A percentile compares a stretch with the other conserved stretches of the same genome.
Evolutionary conservation across 2,888 invertebrate genomes (phyloP).

Genomic region (Pyralis farinalis): DNA sequence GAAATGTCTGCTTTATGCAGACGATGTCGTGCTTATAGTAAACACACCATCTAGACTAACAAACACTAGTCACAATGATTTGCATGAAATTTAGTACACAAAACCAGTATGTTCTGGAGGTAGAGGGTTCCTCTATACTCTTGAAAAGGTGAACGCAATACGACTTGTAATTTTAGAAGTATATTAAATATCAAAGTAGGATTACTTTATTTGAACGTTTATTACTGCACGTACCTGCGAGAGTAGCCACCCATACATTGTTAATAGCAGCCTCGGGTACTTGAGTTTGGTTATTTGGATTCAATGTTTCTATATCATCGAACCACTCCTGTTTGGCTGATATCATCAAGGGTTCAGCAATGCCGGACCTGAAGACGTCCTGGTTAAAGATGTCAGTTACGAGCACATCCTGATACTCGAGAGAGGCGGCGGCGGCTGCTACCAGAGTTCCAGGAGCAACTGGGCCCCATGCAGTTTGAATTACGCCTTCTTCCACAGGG

Average conservation of each 20-base stretch:
- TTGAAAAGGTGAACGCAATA: too few relatives aligned
- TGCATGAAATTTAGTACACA: too few relatives aligned
- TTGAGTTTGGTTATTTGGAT: conserved; percentile 25
- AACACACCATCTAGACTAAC: too few relatives aligned
- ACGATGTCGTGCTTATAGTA: too few relatives aligned
- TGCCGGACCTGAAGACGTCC: conserved; percentile 56
- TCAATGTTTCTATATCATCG: conserved; percentile 51
- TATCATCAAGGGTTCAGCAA: conserved; percentile 57
- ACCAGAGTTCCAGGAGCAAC: conserved; percentile 81
- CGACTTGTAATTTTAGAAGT: too few relatives aligned
- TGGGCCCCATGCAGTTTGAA: conserved; percentile 83
- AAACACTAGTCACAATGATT: too few relatives aligned
- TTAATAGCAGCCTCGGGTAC: conserved; percentile 58
- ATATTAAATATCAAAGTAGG: too few relatives aligned
- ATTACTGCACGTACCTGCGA: conserved; percentile 64
- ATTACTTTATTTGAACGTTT: too few relatives aligned
- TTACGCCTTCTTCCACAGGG: conserved; percentile 84
- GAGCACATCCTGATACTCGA: conserved; percentile 80
- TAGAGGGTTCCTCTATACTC: too few relatives aligned
- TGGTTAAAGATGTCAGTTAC: conserved; percentile 70
- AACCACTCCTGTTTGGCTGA: conserved; percentile 61
- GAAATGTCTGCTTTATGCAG: too few relatives aligned
- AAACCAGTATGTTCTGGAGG: too few relatives aligned
- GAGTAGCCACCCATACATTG: conserved; percentile 82
- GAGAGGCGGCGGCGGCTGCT: conserved; percentile 80